phyloP scores from a whole-genome alignment of 2,888 invertebrate genomes.

The Fabriciana adippe region DNA sequence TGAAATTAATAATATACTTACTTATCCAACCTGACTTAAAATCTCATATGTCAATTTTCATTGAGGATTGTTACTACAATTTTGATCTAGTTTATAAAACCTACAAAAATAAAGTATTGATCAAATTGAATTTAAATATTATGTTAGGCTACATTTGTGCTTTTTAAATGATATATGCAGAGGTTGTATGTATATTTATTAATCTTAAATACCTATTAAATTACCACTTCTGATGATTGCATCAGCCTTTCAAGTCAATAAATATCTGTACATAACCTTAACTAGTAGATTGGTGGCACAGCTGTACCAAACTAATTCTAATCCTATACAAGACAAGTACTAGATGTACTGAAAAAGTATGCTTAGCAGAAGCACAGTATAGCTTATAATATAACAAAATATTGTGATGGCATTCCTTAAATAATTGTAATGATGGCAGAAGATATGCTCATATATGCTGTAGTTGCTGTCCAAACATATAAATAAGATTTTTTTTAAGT shows the following conservation, averaged over 20 bases:
- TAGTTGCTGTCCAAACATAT: conserved; percentile 2
- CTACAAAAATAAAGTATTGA: background rate
- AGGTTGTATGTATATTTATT: background rate
- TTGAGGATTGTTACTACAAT: background rate
- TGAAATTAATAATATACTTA: no score
- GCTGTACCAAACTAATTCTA: conserved; percentile 42
- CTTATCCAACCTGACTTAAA: no score
- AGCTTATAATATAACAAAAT: conserved; percentile 47
- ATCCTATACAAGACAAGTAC: conserved; percentile 34
- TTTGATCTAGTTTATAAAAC: background rate
- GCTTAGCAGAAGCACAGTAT: conserved; percentile 32
- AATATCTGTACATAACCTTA: conserved; percentile 75
- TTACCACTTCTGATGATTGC: conserved; percentile 36
- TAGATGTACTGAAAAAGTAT: conserved; percentile 25
- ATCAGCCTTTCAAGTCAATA: conserved; percentile 64
- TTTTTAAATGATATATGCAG: conserved; percentile 9
- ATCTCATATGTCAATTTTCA: no score
- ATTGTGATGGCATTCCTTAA: conserved; percentile 48
- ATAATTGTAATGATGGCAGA: conserved; percentile 13
- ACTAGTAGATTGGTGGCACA: conserved; percentile 34
- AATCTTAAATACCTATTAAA: conserved; percentile 14
- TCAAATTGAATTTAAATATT: background rate
- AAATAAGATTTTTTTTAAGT: conserved; percentile 1
- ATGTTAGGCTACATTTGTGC: conserved; percentile 9
- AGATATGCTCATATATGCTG: conserved; percentile 6